phyloP scores from a whole-genome alignment of 2,888 invertebrate genomes.

The Limnephilus lunatus region DNA sequence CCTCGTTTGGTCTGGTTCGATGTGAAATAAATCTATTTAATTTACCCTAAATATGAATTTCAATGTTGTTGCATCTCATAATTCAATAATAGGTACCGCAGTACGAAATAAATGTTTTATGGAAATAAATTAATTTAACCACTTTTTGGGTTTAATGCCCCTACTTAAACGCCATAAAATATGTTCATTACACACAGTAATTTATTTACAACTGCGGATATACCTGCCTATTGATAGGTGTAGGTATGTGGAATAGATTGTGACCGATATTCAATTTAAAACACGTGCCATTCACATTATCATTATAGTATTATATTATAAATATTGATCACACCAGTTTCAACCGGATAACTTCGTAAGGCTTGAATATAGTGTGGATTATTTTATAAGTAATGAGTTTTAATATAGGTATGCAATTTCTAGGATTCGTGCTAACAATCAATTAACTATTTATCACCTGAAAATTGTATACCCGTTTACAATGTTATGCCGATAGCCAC shows the following conservation, averaged over 20 bases:
- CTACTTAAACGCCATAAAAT: neutral
- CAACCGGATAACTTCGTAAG: neutral
- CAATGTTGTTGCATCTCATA: neutral
- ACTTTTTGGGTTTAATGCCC: conserved; percentile 9
- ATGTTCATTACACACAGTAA: neutral
- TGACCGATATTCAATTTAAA: neutral
- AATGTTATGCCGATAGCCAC: too few species aligned
- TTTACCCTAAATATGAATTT: neutral
- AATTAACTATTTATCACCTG: too few species aligned
- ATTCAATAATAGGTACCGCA: too few species aligned
- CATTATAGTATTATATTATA: too few species aligned
- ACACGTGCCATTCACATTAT: neutral
- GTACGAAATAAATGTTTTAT: too few species aligned
- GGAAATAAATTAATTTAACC: conserved; percentile 22
- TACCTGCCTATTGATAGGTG: neutral
- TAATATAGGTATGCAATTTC: too few species aligned
- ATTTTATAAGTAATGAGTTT: too few species aligned
- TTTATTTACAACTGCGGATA: neutral
- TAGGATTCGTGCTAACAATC: too few species aligned
- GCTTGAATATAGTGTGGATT: neutral
- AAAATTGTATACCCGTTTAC: too few species aligned
- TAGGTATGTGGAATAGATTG: neutral
- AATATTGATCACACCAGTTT: neutral
- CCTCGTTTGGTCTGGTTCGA: too few species aligned
- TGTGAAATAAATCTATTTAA: neutral